Conservation (phyloP, 2,797 vertebrate species). For the Premnoplex brunnescens region DNA sequence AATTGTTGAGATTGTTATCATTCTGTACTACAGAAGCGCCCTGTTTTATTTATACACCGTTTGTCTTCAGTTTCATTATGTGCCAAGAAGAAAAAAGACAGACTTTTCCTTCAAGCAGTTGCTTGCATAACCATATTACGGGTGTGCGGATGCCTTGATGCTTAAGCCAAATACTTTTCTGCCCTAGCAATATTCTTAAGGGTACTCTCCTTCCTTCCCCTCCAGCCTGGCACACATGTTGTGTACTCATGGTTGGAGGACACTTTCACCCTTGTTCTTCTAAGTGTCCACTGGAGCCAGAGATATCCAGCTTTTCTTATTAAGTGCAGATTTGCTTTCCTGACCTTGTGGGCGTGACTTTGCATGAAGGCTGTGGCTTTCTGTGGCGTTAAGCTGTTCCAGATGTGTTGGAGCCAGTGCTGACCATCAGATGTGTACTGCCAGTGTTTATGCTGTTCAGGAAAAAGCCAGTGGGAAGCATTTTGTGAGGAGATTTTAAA, state of each 20-base stretch:
- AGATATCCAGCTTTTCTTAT: background rate
- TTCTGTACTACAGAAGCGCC: conserved; percentile 11
- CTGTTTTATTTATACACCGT: background rate
- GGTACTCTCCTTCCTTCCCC: background rate
- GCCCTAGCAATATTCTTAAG: accelerated
- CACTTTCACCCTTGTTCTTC: background rate
- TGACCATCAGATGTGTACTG: background rate
- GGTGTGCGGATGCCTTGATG: accelerated
- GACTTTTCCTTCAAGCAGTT: background rate
- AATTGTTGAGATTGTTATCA: conserved; percentile 43
- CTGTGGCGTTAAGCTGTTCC: background rate
- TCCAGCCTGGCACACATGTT: accelerated
- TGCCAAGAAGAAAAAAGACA: conserved; percentile 31
- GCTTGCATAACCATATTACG: background rate
- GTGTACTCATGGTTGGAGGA: background rate
- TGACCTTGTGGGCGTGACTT: background rate
- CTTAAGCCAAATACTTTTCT: background rate
- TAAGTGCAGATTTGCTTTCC: background rate
- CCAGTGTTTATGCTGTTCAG: conserved; percentile 6
- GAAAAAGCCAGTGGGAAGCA: background rate
- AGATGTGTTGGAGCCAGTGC: background rate
- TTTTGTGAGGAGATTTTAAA: background rate
- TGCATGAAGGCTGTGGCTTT: background rate
- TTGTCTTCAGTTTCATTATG: conserved; percentile 29
- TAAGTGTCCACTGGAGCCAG: background rate